Base-by-base conservation (phyloP, 2,888 invertebrate genomes). In the Aporophyla lueneburgensis region DNA sequence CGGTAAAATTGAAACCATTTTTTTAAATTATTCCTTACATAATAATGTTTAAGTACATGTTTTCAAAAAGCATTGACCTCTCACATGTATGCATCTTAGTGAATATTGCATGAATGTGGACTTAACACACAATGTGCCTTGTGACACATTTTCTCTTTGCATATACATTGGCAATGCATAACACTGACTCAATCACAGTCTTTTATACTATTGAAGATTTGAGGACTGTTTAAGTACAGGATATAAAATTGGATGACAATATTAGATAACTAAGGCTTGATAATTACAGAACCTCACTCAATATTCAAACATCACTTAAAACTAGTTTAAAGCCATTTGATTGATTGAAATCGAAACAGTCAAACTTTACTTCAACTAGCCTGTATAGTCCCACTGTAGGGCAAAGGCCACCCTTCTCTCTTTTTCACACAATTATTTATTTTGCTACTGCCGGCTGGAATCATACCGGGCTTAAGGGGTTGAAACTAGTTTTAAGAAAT, bases 41-140 rank as follows among this genome's bases (percentile, higher is more conserved):
- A 49, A 58, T 27, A 33, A 43, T 27, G 19, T 76, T 16, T 33
- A 27, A 21, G 24, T 16, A 61, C 14, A 51, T 53, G 12, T 46
- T 61, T 66, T 43, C 7, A 65, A 70, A 59, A 80, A 56, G 14
- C 21, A 56, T 33, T 80, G 65, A 70, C 69, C 77, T 76, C 56
- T 40, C 49, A 76, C 46, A 59, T 66, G 43, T 66, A 21, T 61
- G 33, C 40, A 51, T 56, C 24, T 82, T 65, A 53, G 59, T 71
- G 21, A 71, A 74, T 84, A 80, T 82, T 79, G 33, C 71, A 84
- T 84, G 69, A 70, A 59, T 24, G 27, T 54, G 14, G 21, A 73
- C 80, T 80, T 80, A 71, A 24, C 81, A 83, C 33, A 83, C 80
- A 76, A 71, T 74, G 74, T 71, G 62, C 46, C 58, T 83, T 62